Evolutionary conservation across 2,113 vertebrate genomes (phyloP).

Genomic region (Misgurnus mizolepis): DNA sequence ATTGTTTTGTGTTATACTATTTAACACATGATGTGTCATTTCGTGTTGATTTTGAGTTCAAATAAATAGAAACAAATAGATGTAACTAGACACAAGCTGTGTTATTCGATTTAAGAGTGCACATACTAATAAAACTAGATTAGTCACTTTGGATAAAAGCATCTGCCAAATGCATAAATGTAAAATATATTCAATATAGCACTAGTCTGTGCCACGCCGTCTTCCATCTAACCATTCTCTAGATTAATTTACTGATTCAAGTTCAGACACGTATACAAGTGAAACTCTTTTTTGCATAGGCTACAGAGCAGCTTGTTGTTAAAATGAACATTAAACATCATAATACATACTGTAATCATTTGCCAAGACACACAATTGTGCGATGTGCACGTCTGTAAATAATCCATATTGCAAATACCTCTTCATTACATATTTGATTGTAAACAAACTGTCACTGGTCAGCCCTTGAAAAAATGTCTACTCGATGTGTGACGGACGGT

Average conservation of each 20-base stretch:
- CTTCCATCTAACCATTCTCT: neutral
- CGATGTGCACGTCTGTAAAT: neutral
- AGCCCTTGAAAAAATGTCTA: too few species aligned
- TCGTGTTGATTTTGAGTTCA: too few species aligned
- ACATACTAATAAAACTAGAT: too few species aligned
- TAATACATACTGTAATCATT: neutral
- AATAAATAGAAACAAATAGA: too few species aligned
- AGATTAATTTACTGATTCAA: constrained; percentile 32
- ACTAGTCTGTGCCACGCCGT: neutral
- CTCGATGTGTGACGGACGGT: too few species aligned
- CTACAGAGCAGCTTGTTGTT: neutral
- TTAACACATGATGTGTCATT: too few species aligned
- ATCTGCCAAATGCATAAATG: too few species aligned
- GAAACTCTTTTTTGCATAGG: neutral
- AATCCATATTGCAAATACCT: neutral
- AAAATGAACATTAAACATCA: neutral
- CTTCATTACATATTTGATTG: neutral
- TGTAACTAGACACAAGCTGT: too few species aligned
- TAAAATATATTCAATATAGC: neutral
- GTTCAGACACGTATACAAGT: neutral
- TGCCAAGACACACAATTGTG: neutral
- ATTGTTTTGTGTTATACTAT: too few species aligned
- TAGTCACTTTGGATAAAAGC: too few species aligned
- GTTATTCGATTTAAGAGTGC: too few species aligned
- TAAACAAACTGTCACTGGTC: neutral